Evolutionary conservation across 92 coral and sea anemone genomes (phyloP).

Genomic region (Palythoa grandiflora): DNA sequence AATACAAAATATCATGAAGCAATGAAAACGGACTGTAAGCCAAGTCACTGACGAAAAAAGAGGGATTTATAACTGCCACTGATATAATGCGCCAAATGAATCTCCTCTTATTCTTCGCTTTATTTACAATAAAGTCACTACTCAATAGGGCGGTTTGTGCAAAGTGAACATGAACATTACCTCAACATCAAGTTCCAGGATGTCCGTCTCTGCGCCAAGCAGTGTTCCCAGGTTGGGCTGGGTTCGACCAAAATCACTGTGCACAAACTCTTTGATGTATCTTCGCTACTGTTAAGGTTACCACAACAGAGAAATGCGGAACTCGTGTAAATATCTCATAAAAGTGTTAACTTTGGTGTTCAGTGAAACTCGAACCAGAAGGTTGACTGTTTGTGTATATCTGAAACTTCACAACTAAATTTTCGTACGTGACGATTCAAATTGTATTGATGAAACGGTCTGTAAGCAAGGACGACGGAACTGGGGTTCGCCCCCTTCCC

Average conservation of each 20-base stretch:
- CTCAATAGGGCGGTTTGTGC: too few species aligned
- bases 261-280: conserved; percentile 98
- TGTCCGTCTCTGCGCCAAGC: conserved; percentile 84
- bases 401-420: neutral
- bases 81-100: neutral
- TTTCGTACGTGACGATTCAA: neutral
- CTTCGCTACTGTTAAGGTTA: conserved; percentile 51
- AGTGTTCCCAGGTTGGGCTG: conserved; percentile 84
- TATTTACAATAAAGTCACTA: neutral
- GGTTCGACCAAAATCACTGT: conserved; percentile 98
- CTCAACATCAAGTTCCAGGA: conserved; percentile 94
- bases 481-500: too few species aligned
- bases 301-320: neutral
- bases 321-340: too few species aligned
- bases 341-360: too few species aligned
- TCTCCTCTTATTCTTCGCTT: neutral
- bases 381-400: neutral
- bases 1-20: too few species aligned
- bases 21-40: too few species aligned
- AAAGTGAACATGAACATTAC: conserved; percentile 34
- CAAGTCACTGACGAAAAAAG: too few species aligned
- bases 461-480: too few species aligned
- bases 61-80: too few species aligned
- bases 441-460: neutral
- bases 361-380: too few species aligned